Evolutionary conservation across 2,797 vertebrate genomes (phyloP).

Genomic region (Smutsia gigantea): DNA sequence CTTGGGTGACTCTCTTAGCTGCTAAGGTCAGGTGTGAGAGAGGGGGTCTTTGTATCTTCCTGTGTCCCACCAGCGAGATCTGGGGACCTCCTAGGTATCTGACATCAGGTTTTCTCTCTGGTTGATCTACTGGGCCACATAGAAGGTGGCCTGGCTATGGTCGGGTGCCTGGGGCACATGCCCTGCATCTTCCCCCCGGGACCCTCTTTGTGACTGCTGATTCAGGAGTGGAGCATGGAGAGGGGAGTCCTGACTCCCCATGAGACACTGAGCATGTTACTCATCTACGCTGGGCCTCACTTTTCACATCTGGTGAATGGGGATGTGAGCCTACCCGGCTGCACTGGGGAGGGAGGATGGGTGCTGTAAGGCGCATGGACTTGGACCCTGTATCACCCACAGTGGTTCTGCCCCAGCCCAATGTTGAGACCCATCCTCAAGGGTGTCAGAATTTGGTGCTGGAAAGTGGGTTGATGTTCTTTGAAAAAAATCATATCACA

Average conservation of each 20-base stretch:
- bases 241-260: not conserved
- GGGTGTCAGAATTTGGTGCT: not conserved
- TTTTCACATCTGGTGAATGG: not conserved
- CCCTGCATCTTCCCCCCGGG: no score
- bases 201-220: not conserved
- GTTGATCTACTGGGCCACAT: not conserved
- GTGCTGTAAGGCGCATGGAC: not conserved
- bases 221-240: not conserved
- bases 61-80: no score
- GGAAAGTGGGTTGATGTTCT: not conserved
- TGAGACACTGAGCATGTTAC: not conserved
- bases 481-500: not conserved
- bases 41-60: not conserved
- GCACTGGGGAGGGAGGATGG: no score
- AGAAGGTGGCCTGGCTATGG: not conserved
- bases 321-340: no score
- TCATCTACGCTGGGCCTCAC: not conserved
- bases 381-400: not conserved
- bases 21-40: not conserved
- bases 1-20: not conserved
- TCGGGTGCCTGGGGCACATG: not conserved
- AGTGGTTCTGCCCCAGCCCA: not conserved
- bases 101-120: rapidly evolving
- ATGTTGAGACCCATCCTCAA: not conserved
- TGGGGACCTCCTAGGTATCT: no score